phyloP scores from a whole-genome alignment of 2,888 invertebrate species.

The Ornithoptera alexandrae region DNA sequence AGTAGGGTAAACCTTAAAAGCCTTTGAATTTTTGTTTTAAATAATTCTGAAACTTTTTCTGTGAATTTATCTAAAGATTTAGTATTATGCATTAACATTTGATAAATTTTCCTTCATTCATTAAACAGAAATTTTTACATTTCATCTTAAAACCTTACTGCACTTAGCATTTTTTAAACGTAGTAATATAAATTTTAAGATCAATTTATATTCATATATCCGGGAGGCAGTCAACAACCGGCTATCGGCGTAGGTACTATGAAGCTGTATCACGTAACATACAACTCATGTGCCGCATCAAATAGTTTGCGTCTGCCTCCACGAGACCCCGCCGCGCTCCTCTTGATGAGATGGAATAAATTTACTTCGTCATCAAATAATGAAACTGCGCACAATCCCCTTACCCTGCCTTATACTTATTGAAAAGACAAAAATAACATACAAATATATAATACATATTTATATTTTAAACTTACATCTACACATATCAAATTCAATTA shows the following conservation, averaged over 20 bases:
- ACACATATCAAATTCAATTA: no score
- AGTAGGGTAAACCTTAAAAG: no score
- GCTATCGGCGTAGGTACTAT: background rate
- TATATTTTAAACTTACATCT: background rate
- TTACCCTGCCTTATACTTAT: background rate
- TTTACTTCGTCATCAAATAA: constrained; percentile 12
- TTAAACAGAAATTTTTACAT: background rate
- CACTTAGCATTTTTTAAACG: background rate
- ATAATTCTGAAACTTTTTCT: background rate
- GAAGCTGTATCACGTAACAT: constrained; percentile 4
- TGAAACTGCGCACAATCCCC: background rate
- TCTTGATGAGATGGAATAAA: constrained; percentile 14
- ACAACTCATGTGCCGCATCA: constrained; percentile 15
- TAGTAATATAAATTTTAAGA: background rate
- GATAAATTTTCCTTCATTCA: background rate
- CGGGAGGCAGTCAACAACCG: background rate
- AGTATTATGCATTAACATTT: background rate
- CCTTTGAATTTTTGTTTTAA: no score
- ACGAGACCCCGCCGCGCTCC: background rate
- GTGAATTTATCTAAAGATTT: background rate
- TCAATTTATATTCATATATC: background rate
- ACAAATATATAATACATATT: no score
- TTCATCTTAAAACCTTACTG: background rate
- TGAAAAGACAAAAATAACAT: background rate
- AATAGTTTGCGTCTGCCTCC: constrained; percentile 17